phyloP scores from a whole-genome alignment of 2,113 vertebrate genomes.

The Cochlearius cochlearius region DNA sequence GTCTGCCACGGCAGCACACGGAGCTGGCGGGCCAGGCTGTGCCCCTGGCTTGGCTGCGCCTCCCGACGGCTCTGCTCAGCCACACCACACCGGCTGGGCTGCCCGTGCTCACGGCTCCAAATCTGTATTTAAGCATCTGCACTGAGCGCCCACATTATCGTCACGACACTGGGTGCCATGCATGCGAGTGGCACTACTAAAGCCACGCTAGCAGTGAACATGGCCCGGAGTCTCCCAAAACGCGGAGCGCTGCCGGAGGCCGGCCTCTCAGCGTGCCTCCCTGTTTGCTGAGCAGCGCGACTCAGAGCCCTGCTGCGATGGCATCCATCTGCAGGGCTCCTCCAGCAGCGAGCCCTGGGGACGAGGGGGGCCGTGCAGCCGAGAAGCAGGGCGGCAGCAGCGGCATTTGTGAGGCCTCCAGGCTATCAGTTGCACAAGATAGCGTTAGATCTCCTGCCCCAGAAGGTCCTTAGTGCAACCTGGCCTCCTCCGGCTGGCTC shows the following conservation, averaged over 20 bases:
- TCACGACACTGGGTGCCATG: rapidly evolving
- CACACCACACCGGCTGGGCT: no score
- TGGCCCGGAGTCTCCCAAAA: not conserved
- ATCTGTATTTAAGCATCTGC: not conserved
- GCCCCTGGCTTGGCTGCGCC: not conserved
- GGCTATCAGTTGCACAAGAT: not conserved
- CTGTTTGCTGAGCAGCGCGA: rapidly evolving
- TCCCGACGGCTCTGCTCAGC: not conserved
- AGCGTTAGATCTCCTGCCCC: not conserved
- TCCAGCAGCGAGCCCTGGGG: not conserved
- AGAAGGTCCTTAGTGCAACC: not conserved
- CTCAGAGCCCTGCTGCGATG: rapidly evolving
- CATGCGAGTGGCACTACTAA: not conserved
- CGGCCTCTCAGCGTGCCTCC: rapidly evolving
- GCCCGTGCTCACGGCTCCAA: not conserved
- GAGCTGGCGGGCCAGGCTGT: not conserved
- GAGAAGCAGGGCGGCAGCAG: not conserved
- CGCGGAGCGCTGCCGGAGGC: rapidly evolving
- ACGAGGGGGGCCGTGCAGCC: not conserved
- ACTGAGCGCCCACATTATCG: not conserved
- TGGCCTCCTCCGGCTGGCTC: not conserved
- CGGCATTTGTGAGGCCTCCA: not conserved
- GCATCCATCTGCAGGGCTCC: not conserved
- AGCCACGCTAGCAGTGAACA: rapidly evolving
- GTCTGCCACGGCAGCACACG: not conserved